phyloP scores from a whole-genome alignment of 2,888 invertebrate species.

The Brenthis daphne region DNA sequence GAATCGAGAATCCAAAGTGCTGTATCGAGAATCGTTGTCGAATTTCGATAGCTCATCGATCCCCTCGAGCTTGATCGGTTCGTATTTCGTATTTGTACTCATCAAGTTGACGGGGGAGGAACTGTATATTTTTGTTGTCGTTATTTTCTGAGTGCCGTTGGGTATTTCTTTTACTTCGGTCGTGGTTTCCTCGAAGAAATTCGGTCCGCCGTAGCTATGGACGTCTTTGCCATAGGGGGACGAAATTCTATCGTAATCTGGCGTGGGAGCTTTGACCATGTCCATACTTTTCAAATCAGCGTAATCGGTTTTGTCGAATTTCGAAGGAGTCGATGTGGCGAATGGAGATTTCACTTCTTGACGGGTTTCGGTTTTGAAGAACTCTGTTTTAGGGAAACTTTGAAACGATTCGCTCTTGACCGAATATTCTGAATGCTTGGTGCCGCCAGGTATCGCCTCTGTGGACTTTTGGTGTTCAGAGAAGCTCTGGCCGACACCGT shows the following conservation, averaged over 20 bases:
- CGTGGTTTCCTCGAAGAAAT: slow-evolving; percentile 75
- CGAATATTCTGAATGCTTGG: slow-evolving; percentile 68
- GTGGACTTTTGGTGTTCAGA: slow-evolving; percentile 72
- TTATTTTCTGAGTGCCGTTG: slow-evolving; percentile 80
- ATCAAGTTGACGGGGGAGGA: slow-evolving; percentile 80
- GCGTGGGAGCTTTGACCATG: slow-evolving; percentile 66
- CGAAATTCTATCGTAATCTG: slow-evolving; percentile 69
- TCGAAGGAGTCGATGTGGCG: slow-evolving; percentile 65
- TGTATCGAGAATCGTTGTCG: slow-evolving; percentile 76
- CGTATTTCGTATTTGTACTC: slow-evolving; percentile 75
- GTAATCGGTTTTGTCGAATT: slow-evolving; percentile 57
- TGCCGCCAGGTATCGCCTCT: slow-evolving; percentile 73
- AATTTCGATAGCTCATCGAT: slow-evolving; percentile 79
- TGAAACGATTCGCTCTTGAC: slow-evolving; percentile 72
- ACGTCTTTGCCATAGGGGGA: slow-evolving; percentile 73
- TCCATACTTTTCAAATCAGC: slow-evolving; percentile 53
- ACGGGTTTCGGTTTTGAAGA: slow-evolving; percentile 59
- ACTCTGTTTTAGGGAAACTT: slow-evolving; percentile 68
- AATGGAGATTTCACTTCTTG: slow-evolving; percentile 71
- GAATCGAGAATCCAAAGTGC: slow-evolving; percentile 73
- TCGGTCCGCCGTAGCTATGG: slow-evolving; percentile 69
- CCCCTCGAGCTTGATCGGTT: slow-evolving; percentile 73
- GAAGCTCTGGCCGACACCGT: slow-evolving; percentile 71
- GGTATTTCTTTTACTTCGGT: slow-evolving; percentile 81
- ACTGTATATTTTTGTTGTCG: slow-evolving; percentile 81